phyloP scores from a whole-genome alignment of 1,140 invertebrate species.

The Trachymyrmex cornetzi region DNA sequence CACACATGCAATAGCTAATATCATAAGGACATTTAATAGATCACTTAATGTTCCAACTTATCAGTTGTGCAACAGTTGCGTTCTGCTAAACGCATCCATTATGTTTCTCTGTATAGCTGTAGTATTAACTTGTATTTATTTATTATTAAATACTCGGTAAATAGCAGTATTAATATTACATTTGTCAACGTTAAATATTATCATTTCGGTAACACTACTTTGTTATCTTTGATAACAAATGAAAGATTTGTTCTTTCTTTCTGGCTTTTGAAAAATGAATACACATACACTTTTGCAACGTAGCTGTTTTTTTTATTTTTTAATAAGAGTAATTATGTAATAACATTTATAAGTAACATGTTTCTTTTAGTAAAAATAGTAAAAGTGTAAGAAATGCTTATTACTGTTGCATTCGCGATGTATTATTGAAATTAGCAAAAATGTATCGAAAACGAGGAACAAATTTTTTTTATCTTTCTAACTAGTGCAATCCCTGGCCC shows the following conservation, averaged over 20 bases:
- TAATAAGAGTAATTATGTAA: background rate
- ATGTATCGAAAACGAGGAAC: constrained; percentile 12
- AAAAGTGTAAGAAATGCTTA: background rate
- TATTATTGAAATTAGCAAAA: constrained; percentile 31
- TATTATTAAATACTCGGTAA: background rate
- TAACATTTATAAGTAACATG: background rate
- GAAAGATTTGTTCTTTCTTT: background rate
- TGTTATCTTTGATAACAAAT: background rate
- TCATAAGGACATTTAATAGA: too few species aligned
- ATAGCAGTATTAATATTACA: background rate
- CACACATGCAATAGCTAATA: too few species aligned
- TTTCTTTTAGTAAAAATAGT: background rate
- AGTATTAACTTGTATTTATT: constrained; percentile 3
- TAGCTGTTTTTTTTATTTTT: background rate
- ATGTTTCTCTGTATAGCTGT: background rate
- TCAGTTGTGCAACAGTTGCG: too few species aligned
- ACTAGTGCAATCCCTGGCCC: constrained; percentile 46
- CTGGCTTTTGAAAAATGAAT: background rate
- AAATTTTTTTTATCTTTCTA: constrained; percentile 53
- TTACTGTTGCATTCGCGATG: constrained; percentile 2
- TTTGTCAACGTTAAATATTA: background rate
- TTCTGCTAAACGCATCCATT: too few species aligned
- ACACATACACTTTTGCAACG: background rate
- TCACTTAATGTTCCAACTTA: too few species aligned
- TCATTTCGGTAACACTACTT: background rate